Evolutionary conservation across 2,888 invertebrate genomes (phyloP), one percentile per base, ranked within the genome.

Genomic region (Agrochola macilenta): DNA sequence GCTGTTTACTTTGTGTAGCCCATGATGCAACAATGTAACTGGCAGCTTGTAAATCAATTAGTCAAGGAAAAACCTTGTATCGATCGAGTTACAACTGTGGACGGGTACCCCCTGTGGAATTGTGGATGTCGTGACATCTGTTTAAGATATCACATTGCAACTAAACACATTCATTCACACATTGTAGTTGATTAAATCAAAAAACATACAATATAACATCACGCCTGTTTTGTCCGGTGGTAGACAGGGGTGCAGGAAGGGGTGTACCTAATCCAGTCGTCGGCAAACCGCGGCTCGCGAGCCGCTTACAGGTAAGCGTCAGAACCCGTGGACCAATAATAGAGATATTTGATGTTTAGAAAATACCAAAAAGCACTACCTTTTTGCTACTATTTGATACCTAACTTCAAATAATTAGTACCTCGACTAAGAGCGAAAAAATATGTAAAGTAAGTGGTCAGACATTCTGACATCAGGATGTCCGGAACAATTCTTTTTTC

Each of bases 71-170:
- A 79, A 79, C 58, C 52, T n/a, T 43, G 43, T 52, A 77, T 79
- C 52, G 79, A 77, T 52, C 60, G 49, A 52, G 30, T 30, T 9
- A 35, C 12, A 17, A 17, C 49, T 39, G 46, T 58, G 68, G 79
- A 79, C 79, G n/a, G n/a, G n/a, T n/a, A 46, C 14, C 46, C 26
- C 17, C 2, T 11, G 4, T 39, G 58, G 26, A 49, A 26, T 7
- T 58, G 26, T 58, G 26, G 26, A 17, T 58, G 58, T 7, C 76
- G 58, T 79, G 76, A 79, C 76, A 78, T 49, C 17, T 78, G 39
- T 39, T 57, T 2, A 23, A 49, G 35, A 64, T 35, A 46, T 52
- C 69, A 30, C 65, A 49, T 57, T 20, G 35, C 11, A 46, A 46
- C n/a, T 35, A 26, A 30, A 54, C 63, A 54, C 46, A 46, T 78